Base-by-base conservation (phyloP, 2,797 vertebrate species). In the Coendou prehensilis region DNA sequence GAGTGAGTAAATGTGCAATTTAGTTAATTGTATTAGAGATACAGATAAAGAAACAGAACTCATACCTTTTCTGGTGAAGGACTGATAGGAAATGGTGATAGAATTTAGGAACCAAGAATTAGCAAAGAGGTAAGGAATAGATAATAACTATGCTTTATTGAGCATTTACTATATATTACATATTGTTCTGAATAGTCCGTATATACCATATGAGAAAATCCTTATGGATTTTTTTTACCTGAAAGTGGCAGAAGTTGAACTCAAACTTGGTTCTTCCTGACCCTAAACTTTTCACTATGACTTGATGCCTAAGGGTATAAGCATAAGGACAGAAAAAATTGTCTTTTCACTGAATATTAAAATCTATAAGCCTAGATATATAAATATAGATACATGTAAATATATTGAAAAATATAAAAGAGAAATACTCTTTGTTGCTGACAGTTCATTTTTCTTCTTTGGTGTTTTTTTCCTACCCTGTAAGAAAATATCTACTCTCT, bases 21-120 rank as follows among this genome's bases (percentile, higher is more conserved):
- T 94, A 78, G 52, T 80, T 93, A 89, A 96, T 28, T 92, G 30
- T 57, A 33, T 89, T 87, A 69, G 45, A 92, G 63, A 80, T 61
- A 63, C 30, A 91, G 64, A 75, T 41, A 69, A 87, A 83, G 50
- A 23, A 79, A 50, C 18, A 78, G 33, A 90, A 78, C 33, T 88
- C 75, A 87, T 5, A 50, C 10, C 30, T 54, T 92, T 95, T 61
- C 18, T 88, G 17, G 47, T 67, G n/a, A 95, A 89, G 17, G 9
- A 61, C 41, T 75, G 73, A 73, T 81, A 87, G 47, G 33, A 95
- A 95, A 83, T 69, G 28, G 30, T 88, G 64, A 87, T 28, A 57
- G 26, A 89, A 82, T 50, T 67, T 61, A 8, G 18, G 18, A 86
- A 63, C 14, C 26, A 91, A 78, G 76, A 56, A 79, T 41, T 20